phyloP scores from a whole-genome alignment of 2,113 vertebrate species.

The Nannospalax galili region DNA sequence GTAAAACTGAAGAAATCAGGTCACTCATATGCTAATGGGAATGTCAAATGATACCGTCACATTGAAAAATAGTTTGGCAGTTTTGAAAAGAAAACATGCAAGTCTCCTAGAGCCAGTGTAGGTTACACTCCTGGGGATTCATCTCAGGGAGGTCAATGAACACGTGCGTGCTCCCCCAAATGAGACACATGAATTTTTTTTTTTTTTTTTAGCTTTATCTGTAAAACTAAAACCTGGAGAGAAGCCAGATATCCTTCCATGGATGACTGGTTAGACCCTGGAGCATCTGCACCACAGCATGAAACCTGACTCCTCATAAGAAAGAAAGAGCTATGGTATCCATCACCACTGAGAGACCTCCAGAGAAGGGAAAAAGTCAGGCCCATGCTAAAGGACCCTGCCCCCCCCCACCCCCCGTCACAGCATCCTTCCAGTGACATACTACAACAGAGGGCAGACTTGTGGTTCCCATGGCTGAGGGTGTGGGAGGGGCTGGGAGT shows the following conservation, averaged over 20 bases:
- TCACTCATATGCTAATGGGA: neutral
- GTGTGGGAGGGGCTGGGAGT: neutral
- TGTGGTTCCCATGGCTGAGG: neutral
- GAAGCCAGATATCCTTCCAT: neutral
- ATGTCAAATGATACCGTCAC: rapidly evolving
- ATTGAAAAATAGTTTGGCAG: neutral
- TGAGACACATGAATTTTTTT: rapidly evolving
- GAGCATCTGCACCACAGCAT: neutral
- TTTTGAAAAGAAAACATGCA: neutral
- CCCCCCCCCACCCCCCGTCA: no score
- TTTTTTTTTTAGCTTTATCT: neutral
- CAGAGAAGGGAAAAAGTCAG: neutral
- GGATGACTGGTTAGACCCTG: neutral
- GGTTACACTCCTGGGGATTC: rapidly evolving
- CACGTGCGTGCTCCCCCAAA: no score
- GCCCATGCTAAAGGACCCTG: neutral
- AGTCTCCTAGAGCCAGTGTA: neutral
- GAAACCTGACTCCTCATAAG: neutral
- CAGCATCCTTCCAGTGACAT: neutral
- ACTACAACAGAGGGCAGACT: neutral
- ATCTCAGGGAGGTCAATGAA: neutral
- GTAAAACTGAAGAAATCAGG: rapidly evolving
- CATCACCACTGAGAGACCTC: neutral
- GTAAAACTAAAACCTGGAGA: neutral
- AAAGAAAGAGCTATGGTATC: neutral